Base-by-base conservation (phyloP, 2,888 invertebrate species). In the Galeopsomyia nigrocyanea region DNA sequence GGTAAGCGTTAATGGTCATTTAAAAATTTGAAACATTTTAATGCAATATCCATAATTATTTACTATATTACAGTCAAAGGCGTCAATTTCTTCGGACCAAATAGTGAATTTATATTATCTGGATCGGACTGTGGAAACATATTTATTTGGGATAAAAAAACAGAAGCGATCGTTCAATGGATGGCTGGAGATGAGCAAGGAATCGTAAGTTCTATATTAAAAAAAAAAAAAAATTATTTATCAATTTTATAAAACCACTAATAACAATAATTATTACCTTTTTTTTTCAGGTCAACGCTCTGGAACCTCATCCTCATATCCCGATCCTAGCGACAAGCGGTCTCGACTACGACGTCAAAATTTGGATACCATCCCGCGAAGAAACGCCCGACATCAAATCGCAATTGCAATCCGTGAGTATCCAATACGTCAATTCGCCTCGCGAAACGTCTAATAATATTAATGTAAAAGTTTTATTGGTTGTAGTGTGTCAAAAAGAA, bases 111-210 rank as follows among this genome's bases (percentile, higher is more conserved):
- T 84, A 88, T 98, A 2, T 92, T 98, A 13, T 97, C 97, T 56
- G 98, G 98, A 0, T 97, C 96, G 2, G 98, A 98, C 85, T 97
- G 97, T 87, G 94, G 95, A 9, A 91, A 97, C 83, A 91, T 91
- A 81, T 94, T 91, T 83, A 91, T 97, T 68, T 98, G 98, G 98
- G 96, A 98, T 80, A 94, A 93, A 85, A 90, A 93, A 65, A 91
- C 93, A 0, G 96, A 96, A 86, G 89, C 94, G 0, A 93, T 98
- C 75, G 93, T 97, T n/a, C 95, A 97, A 83, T 96, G 93, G 89
- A 89, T 95, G 88, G 88, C 90, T 75, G 97, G 93, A 0, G 96
- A 97, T 86, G 89, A 89, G 77, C 91, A 91, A 78, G 96, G 95
- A 73, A 95, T 96, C 86, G 97, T 96, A 78, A 72, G 78, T 17